Conservation (phyloP, 1,140 invertebrate species). For the Olivierus martensii region DNA sequence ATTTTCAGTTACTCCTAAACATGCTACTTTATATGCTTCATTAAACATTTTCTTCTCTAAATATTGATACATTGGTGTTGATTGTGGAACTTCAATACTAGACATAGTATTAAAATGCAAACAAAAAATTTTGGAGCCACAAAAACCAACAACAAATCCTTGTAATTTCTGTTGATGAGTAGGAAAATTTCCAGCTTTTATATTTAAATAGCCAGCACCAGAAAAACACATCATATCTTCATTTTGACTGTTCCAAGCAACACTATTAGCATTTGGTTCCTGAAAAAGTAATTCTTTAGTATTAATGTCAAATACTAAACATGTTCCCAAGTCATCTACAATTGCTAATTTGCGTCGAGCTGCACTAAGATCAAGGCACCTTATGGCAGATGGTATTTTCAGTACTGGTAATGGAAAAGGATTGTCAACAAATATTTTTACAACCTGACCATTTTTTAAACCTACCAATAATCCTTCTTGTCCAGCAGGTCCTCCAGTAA, state of each 20-base stretch:
- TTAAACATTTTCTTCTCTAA: constrained; percentile 81
- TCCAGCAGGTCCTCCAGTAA: constrained; percentile 62
- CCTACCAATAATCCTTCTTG: constrained; percentile 80
- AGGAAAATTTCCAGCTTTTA: constrained; percentile 73
- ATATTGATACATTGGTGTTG: constrained; percentile 90
- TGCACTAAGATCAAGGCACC: constrained; percentile 76
- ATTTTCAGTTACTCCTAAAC: constrained; percentile 76
- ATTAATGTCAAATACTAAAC: constrained; percentile 66
- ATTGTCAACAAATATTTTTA: constrained; percentile 86
- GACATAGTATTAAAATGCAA: constrained; percentile 79
- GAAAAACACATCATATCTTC: constrained; percentile 92
- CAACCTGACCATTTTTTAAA: constrained; percentile 72
- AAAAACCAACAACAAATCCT: constrained; percentile 92
- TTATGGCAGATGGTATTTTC: constrained; percentile 61
- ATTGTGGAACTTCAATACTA: constrained; percentile 79
- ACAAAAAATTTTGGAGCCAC: constrained; percentile 87
- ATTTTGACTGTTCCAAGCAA: constrained; percentile 86
- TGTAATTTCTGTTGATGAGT: constrained; percentile 80
- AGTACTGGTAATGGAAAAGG: constrained; percentile 71
- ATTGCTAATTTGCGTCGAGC: constrained; percentile 57
- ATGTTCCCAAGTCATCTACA: constrained; percentile 76
- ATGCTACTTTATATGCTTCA: constrained; percentile 88
- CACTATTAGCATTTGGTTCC: constrained; percentile 84
- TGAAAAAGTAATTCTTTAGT: constrained; percentile 52
- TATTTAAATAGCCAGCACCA: constrained; percentile 61